These are phyloP conservation scores for Alcedo quadribrachys DNA, from an alignment of 2,797 vertebrate species.

Conservation along the genomic window DNA sequence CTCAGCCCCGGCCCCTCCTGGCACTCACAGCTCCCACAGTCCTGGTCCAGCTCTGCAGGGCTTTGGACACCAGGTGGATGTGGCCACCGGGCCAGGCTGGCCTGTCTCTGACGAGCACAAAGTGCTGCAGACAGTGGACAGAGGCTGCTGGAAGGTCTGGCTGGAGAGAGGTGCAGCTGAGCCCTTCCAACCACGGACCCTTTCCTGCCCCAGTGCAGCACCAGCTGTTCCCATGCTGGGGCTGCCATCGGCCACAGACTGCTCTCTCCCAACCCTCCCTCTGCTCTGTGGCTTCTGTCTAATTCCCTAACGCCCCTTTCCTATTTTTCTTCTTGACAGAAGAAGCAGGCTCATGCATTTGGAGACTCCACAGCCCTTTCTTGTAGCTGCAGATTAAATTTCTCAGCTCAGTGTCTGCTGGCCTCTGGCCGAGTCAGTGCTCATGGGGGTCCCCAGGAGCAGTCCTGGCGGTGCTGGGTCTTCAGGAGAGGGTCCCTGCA, in stretches of 20 bases:
- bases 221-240: neutral
- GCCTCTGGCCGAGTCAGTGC: neutral
- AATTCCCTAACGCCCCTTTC: conserved; percentile 32
- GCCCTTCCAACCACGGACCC: neutral
- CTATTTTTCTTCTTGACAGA: conserved; percentile 64
- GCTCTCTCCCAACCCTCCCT: neutral
- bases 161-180: rapidly evolving
- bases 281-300: neutral
- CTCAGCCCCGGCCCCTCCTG: neutral
- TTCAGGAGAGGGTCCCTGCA: neutral
- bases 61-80: neutral
- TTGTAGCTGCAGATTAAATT: conserved; percentile 42
- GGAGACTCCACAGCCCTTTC: conserved; percentile 17
- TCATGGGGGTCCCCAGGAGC: neutral
- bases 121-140: neutral
- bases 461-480: neutral
- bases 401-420: neutral
- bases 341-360: conserved; percentile 17
- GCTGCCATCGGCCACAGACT: neutral
- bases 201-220: neutral
- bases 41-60: neutral
- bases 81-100: neutral
- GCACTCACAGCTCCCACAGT: neutral
- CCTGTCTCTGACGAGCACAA: rapidly evolving
- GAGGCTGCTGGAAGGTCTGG: neutral